A percentile compares a stretch with the other conserved stretches of the same genome.
phyloP scores from a whole-genome alignment of 1,140 invertebrate genomes.

The Ceratoteleas bidentatus region DNA sequence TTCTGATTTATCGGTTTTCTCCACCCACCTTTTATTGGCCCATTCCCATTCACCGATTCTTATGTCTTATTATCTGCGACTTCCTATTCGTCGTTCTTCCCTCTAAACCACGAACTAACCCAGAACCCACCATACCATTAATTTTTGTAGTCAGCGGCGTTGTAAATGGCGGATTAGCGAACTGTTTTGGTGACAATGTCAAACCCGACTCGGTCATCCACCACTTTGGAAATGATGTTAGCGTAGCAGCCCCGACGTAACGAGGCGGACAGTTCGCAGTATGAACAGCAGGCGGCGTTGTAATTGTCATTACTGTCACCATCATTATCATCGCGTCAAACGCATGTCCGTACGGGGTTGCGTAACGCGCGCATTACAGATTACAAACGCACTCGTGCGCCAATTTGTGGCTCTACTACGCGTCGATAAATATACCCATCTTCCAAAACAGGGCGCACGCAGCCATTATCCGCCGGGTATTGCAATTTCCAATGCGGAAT shows the following conservation, averaged over 20 bases:
- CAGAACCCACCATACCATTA: too few relatives aligned
- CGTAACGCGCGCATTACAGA: conserved; percentile 52
- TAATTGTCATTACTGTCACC: conserved; percentile 66
- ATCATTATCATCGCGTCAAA: conserved; percentile 65
- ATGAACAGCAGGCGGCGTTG: conserved; percentile 50
- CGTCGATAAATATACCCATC: conserved; percentile 45
- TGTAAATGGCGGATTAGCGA: too few relatives aligned
- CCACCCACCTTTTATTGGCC: too few relatives aligned
- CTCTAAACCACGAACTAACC: too few relatives aligned
- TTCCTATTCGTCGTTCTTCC: too few relatives aligned
- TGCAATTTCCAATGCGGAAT: conserved; percentile 37
- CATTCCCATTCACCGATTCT: too few relatives aligned
- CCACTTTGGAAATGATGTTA: conserved; percentile 42
- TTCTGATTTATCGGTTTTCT: too few relatives aligned
- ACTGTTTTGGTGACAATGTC: conserved; percentile 37
- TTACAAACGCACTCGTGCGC: conserved; percentile 53
- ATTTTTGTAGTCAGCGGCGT: too few relatives aligned
- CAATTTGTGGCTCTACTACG: conserved; percentile 51
- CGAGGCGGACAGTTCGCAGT: conserved; percentile 44
- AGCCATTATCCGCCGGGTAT: conserved; percentile 42
- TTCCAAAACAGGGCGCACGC: conserved; percentile 29
- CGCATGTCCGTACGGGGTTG: conserved; percentile 41
- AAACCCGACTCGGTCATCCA: conserved; percentile 30
- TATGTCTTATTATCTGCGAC: too few relatives aligned
- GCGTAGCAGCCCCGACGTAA: conserved; percentile 29